phyloP scores from a whole-genome alignment of 1,140 invertebrate genomes.

The Plutomurus gul region DNA sequence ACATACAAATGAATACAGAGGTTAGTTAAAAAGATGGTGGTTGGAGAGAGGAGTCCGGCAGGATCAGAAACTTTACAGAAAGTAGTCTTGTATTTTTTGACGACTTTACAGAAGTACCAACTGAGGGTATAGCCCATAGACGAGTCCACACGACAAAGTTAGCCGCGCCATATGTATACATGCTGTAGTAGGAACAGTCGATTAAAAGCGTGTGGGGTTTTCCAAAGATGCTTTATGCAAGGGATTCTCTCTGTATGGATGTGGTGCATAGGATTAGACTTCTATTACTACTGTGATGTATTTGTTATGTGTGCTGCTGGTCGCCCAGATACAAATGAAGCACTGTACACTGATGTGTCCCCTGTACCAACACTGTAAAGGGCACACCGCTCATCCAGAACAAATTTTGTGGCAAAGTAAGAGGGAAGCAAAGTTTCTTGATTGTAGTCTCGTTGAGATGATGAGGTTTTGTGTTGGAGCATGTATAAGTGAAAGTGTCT shows the following conservation, averaged over 20 bases:
- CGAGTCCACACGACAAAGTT: background rate
- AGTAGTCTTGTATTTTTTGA: constrained; percentile 27
- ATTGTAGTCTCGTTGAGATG: constrained; percentile 4
- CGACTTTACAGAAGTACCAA: too few species aligned
- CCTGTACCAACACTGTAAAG: background rate
- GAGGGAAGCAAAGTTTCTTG: constrained; percentile 15
- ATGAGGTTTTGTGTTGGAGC: background rate
- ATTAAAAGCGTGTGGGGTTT: background rate
- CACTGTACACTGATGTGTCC: background rate
- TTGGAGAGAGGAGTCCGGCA: constrained; percentile 14
- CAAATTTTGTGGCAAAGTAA: constrained; percentile 21
- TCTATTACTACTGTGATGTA: background rate
- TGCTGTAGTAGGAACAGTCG: background rate
- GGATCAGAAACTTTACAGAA: constrained; percentile 12
- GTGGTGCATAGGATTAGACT: background rate
- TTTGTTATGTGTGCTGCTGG: background rate
- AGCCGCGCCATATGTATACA: background rate
- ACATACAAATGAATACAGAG: background rate
- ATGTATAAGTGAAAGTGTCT: constrained; percentile 13
- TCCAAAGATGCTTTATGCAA: constrained; percentile 6
- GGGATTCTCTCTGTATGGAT: background rate
- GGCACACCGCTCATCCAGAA: constrained; percentile 1
- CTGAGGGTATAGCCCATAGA: too few species aligned
- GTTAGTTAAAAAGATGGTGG: constrained; percentile 32
- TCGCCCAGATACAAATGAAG: background rate